Base-by-base conservation (phyloP, 2,113 vertebrate genomes). In the Cyprinodon tularosa region DNA sequence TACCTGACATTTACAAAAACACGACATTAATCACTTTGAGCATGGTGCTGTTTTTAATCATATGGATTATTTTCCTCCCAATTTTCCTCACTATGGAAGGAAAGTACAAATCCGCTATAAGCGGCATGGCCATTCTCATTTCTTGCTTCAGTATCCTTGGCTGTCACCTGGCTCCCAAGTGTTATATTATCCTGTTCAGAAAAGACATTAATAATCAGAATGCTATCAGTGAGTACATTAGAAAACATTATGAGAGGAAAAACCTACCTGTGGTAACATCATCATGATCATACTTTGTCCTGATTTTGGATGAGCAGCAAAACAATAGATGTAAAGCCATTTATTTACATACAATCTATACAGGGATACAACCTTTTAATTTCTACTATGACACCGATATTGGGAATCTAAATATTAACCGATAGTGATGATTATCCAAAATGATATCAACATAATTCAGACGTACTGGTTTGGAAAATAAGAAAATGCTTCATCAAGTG, bases 161-260 rank as follows among this genome's bases (percentile, higher is more conserved):
- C 65, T 96, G 94, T 72, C 96, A 92, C 4, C 94, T 96, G 85
- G 93, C 95, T 36, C 95, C 96, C 15, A 97, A 96, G 76, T 97
- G 95, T 76, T 96, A 96, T 17, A 82, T 96, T 57, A 96, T 96
- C 70, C 61, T 96, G 78, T 96, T 92, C 77, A 96, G 92, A 84
- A 96, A 95, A 84, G 93, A 96, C 76, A 83, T 94, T 13, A 97
- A 97, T 66, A 95, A 96, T 60, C 94, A 95, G 84, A 95, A 88
- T 1, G 94, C 94, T 78, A 96, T 97, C 62, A 90, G 94, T 7
- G 92, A 95, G 78, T 92, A 93, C 78, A 89, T 96, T 72, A 95
- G 93, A 47, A 95, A 88, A 0, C 95, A 96, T 76, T 91, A 86
- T 47, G 83, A 90, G 62, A 20, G 47, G 22, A 88, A 72, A 13